These are phyloP conservation scores for Diprion similis DNA, from an alignment of 1,140 invertebrate species.

Conservation along the genomic window DNA sequence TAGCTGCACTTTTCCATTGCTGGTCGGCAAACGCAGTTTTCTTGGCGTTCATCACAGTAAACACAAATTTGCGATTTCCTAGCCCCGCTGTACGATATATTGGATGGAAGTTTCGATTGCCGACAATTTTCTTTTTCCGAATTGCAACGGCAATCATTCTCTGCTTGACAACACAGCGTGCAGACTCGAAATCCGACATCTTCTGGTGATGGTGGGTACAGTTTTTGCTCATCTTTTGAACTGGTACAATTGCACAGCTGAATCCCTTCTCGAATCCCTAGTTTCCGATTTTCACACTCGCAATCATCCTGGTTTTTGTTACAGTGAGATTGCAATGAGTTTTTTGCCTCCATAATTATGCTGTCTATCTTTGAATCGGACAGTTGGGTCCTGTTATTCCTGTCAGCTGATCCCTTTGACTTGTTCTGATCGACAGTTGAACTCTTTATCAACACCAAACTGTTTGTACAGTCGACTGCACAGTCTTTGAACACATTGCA, in stretches of 20 bases:
- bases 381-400: neutral
- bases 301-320: neutral
- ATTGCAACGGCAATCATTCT: constrained; percentile 17
- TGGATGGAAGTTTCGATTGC: neutral
- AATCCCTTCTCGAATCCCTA: neutral
- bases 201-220: neutral
- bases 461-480: neutral
- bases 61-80: constrained; percentile 37
- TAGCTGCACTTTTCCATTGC: constrained; percentile 31
- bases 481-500: too few species aligned
- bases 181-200: constrained; percentile 14
- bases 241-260: neutral
- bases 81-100: neutral
- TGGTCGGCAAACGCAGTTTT: constrained; percentile 35
- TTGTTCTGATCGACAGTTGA: neutral
- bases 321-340: neutral
- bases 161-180: constrained; percentile 13
- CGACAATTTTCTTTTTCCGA: neutral
- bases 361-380: neutral
- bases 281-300: neutral
- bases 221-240: neutral
- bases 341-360: neutral
- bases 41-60: constrained; percentile 35
- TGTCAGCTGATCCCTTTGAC: neutral
- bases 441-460: neutral